Evolutionary conservation across 1,140 invertebrate genomes (phyloP).

Genomic region (Mya arenaria): DNA sequence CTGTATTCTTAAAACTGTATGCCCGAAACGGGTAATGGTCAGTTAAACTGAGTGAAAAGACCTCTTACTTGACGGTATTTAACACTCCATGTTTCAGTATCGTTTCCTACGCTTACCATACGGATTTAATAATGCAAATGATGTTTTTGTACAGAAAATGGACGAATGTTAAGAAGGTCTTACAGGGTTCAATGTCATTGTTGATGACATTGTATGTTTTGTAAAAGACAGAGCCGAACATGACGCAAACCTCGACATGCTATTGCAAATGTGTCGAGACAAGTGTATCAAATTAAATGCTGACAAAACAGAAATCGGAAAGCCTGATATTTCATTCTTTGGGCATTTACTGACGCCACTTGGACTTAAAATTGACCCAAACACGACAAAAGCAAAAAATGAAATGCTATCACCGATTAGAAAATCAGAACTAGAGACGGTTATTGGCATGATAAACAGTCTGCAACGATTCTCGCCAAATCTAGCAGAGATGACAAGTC

Average conservation of each 20-base stretch:
- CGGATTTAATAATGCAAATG: not conserved
- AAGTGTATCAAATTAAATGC: not conserved
- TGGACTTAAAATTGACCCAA: not conserved
- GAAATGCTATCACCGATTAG: not conserved
- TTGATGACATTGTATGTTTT: not conserved
- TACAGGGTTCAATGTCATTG: not conserved
- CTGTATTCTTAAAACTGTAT: not conserved
- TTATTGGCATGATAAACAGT: constrained; percentile 75
- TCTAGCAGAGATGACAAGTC: not conserved
- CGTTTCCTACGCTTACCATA: not conserved
- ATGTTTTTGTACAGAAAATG: not conserved
- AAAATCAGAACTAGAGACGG: constrained; percentile 47
- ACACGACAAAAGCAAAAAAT: not conserved
- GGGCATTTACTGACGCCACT: not conserved
- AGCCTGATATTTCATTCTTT: not conserved
- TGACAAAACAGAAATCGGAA: not conserved
- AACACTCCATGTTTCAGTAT: not conserved
- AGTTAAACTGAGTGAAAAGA: not conserved
- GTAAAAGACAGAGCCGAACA: not conserved
- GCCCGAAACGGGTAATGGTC: not conserved
- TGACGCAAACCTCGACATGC: not conserved
- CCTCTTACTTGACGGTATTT: not conserved
- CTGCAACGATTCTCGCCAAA: not conserved
- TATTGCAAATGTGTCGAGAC: not conserved
- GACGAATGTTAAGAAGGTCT: not conserved